Evolutionary conservation across 2,888 invertebrate genomes (phyloP).

Genomic region (Epirrita christyi): DNA sequence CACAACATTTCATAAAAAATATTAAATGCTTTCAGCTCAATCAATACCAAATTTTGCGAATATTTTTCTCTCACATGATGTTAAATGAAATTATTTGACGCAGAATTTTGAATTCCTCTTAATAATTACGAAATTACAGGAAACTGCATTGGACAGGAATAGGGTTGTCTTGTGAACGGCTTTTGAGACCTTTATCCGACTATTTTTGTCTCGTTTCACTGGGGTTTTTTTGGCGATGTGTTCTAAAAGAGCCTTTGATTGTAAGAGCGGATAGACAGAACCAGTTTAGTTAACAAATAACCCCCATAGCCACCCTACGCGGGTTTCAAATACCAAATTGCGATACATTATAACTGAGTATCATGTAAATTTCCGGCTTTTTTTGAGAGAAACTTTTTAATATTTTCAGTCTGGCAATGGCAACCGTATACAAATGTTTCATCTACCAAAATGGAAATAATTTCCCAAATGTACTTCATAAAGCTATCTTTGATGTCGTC

Average conservation of each 20-base stretch:
- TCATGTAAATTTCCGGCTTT: background rate
- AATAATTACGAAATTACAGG: background rate
- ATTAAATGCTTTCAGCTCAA: too few species aligned
- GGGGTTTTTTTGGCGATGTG: too few species aligned
- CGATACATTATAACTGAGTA: too few species aligned
- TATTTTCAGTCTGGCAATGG: background rate
- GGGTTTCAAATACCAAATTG: too few species aligned
- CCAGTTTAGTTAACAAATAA: too few species aligned
- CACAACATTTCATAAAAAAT: too few species aligned
- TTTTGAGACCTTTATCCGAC: background rate
- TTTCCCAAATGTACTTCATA: constrained; percentile 25
- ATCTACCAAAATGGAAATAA: constrained; percentile 23
- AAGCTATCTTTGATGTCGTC: constrained; percentile 24
- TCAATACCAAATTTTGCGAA: too few species aligned
- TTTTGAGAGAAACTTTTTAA: background rate
- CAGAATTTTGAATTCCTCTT: background rate
- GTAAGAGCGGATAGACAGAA: too few species aligned
- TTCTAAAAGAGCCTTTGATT: too few species aligned
- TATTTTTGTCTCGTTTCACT: too few species aligned
- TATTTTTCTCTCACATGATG: background rate
- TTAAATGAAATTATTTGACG: background rate
- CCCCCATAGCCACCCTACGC: too few species aligned
- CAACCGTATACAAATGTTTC: constrained; percentile 7
- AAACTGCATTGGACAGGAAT: background rate
- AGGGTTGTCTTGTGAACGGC: background rate